Percentiles rank a stretch among this genome's conserved stretches.
phyloP scores from a whole-genome alignment of 2,797 vertebrate genomes.

The Coilia nasus region DNA sequence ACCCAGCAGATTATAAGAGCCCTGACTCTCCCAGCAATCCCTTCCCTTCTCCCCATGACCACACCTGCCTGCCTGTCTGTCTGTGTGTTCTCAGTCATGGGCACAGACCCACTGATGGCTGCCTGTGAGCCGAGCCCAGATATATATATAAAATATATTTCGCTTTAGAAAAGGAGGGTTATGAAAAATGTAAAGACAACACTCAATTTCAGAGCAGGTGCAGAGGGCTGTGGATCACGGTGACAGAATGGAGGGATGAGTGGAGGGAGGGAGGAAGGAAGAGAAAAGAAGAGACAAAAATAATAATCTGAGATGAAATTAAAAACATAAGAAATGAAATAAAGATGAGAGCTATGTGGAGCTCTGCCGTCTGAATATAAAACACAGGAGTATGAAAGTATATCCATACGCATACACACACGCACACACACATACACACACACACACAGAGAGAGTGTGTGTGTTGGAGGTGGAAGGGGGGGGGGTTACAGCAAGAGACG shows the following conservation, averaged over 20 bases:
- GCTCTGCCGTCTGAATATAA: constrained; percentile 72
- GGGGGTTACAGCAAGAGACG: constrained; percentile 54
- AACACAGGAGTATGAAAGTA: constrained; percentile 72
- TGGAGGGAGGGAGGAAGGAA: not conserved
- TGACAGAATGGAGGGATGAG: not conserved
- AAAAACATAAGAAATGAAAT: constrained; percentile 78
- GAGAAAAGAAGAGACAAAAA: constrained; percentile 38
- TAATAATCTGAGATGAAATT: constrained; percentile 72
- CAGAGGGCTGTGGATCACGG: constrained; percentile 3
- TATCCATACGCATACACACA: constrained; percentile 55
- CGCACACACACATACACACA: no score
- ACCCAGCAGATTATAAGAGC: no score
- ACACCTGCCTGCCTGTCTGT: no score
- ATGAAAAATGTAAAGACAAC: constrained; percentile 33
- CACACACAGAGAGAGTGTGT: no score
- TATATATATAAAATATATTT: constrained; percentile 22
- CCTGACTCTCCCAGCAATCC: no score
- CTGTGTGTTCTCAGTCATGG: no score
- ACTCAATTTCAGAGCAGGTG: constrained; percentile 39
- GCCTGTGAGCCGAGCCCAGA: no score
- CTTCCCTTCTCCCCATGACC: no score
- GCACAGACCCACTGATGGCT: no score
- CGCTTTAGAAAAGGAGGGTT: constrained; percentile 7
- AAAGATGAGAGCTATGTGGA: constrained; percentile 76
- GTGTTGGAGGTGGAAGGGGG: no score